Base-by-base conservation (phyloP, 1,140 invertebrate species). In the Armadillidium nasatum region DNA sequence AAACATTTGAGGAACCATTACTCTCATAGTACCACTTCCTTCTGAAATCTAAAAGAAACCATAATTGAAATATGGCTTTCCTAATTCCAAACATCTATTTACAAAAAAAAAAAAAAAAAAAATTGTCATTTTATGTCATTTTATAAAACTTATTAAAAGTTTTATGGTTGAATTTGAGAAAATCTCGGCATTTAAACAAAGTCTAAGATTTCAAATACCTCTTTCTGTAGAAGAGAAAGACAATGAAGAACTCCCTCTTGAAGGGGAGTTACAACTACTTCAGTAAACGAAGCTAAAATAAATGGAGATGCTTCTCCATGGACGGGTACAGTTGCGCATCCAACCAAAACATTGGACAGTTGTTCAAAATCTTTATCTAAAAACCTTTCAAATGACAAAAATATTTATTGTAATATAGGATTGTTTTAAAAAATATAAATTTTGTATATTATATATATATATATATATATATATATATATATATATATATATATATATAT, bases 241-340 rank as follows among this genome's bases (percentile, higher is more conserved):
- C 91, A 90, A 82, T 92, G 89, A 10, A 95, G 85, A 44, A 94
- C 88, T 71, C 91, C 90, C 82, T 94, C 92, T 85, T 95, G 93
- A 75, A 95, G 85, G n/a, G 91, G 90, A 2, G 91, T 93, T 23
- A 94, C 85, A 74, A 89, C 88, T 33, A 90, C 87, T 79, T 94
- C 92, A 22, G 91, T 90, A 80, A 91, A 87, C 67, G 90, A 87
- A 73, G 89, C 90, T 83, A 91, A 86, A 73, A 92, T 91, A 82
- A 94, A 93, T 7, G 92, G 90, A 44, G 93, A 92, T 11, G 91
- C 89, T 85, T 94, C 92, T 44, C 90, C 90, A 82, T 92, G 91
- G 4, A 94, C 89, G 15, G 93, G 94, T 81, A 94, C 91, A 74
- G 91, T 89, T 15, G 94, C 89, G 6, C 90, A 88, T 83, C 91